Evolutionary conservation across 1,140 invertebrate species (phyloP).

Genomic region (Plutomurus gul): DNA sequence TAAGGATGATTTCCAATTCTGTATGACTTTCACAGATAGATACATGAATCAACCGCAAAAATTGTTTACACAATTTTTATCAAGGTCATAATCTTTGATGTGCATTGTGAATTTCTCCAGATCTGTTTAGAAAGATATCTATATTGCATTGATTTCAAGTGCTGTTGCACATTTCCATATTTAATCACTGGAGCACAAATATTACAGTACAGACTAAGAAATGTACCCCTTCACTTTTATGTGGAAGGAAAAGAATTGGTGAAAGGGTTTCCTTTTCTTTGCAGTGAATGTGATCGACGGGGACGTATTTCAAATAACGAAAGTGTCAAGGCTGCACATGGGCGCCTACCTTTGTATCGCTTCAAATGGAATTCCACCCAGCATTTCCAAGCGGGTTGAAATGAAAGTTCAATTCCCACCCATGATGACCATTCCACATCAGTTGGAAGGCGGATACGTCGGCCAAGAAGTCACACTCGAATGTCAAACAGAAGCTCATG

Average conservation of each 20-base stretch:
- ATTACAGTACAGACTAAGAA: too few species aligned
- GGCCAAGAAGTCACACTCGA: constrained; percentile 80
- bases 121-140: too few species aligned
- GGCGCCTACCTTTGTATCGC: constrained; percentile 85
- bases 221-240: too few species aligned
- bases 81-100: too few species aligned
- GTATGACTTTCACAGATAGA: too few species aligned
- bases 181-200: too few species aligned
- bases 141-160: too few species aligned
- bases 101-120: too few species aligned
- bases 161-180: too few species aligned
- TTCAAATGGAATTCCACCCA: constrained; percentile 54
- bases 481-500: constrained; percentile 80
- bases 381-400: constrained; percentile 82
- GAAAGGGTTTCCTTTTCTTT: constrained; percentile 55
- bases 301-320: constrained; percentile 74
- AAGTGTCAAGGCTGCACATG: constrained; percentile 83
- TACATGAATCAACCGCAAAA: too few species aligned
- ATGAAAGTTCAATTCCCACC: constrained; percentile 88
- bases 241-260: not conserved
- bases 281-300: constrained; percentile 80
- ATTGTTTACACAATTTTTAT: too few species aligned
- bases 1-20: too few species aligned
- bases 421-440: constrained; percentile 83
- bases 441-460: constrained; percentile 78